Conservation (phyloP, 2,113 vertebrate genomes). For the Elachura formosa region DNA sequence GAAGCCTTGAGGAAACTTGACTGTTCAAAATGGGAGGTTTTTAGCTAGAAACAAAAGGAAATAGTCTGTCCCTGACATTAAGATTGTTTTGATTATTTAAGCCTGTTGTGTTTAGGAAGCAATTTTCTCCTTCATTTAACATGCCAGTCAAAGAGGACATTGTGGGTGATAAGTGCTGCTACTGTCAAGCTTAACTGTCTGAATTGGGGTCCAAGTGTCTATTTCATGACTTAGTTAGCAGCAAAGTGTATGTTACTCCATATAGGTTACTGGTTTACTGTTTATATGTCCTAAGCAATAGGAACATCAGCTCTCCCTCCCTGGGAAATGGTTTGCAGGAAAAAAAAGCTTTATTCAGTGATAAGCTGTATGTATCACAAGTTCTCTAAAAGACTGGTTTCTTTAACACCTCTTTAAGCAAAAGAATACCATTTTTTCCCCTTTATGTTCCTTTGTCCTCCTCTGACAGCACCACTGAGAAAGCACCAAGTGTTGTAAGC, state of each 20-base stretch:
- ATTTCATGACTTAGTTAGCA: neutral
- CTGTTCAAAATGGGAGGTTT: neutral
- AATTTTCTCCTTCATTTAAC: neutral
- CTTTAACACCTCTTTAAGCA: neutral
- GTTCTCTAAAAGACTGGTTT: neutral
- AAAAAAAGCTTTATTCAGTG: neutral
- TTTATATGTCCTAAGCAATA: neutral
- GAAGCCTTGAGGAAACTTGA: neutral
- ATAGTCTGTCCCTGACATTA: neutral
- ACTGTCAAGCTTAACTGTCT: neutral
- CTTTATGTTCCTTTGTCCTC: no score
- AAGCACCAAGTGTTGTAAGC: neutral
- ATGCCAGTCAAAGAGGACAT: neutral
- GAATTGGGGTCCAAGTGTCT: neutral
- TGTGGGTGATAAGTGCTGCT: neutral
- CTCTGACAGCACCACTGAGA: neutral
- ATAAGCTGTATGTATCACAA: neutral
- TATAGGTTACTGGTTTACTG: neutral
- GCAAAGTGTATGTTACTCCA: neutral
- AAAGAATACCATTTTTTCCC: fast-evolving
- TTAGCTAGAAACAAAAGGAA: neutral
- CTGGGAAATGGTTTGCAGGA: neutral
- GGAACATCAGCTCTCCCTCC: neutral
- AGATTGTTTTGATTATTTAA: neutral
- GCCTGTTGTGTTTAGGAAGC: neutral